Base-by-base conservation (phyloP, 2,888 invertebrate species). In the Caenorhabditis doughertyi region DNA sequence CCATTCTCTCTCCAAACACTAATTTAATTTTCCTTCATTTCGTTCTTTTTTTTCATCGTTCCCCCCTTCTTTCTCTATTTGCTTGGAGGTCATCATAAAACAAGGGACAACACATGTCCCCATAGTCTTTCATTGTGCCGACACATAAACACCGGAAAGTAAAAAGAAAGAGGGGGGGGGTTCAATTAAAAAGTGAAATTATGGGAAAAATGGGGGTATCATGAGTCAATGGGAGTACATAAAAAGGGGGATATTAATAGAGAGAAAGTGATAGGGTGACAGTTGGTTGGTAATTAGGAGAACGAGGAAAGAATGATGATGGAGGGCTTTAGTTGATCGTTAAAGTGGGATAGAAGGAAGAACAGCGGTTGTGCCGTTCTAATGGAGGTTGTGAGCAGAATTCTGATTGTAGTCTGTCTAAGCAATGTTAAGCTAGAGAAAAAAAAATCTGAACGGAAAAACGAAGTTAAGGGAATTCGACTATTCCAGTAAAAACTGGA, bases 281-380 rank as follows among this genome's bases (percentile, higher is more conserved):
- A 51, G 51, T 25, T 51, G 51, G 23, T 11, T 51, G 51, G 51
- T 51, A 25, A 51, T 51, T 51, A 25, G 51, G 18, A 18, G 44
- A 47, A 13, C 16, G 4, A 32, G 5, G 32, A 7, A 32, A 32
- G 32, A 32, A 32, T 7, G 32, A 7, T 32, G 4, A 9, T 7
- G 32, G 4, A 9, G 32, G 32, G 9, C 9, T 32, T 32, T 4
- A 32, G 4, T 32, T 4, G 32, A n/a, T n/a, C n/a, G n/a, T n/a
- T n/a, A n/a, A n/a, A n/a, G n/a, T n/a, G n/a, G n/a, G n/a, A n/a
- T n/a, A n/a, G n/a, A n/a, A n/a, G n/a, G n/a, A n/a, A n/a, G n/a
- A n/a, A n/a, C n/a, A n/a, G n/a, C n/a, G n/a, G n/a, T n/a, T n/a
- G n/a, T n/a, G n/a, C n/a, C n/a, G n/a, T n/a, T n/a, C n/a, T 32